Evolutionary conservation across 2,888 invertebrate species (phyloP).

Genomic region (Pseudanteris insignis): DNA sequence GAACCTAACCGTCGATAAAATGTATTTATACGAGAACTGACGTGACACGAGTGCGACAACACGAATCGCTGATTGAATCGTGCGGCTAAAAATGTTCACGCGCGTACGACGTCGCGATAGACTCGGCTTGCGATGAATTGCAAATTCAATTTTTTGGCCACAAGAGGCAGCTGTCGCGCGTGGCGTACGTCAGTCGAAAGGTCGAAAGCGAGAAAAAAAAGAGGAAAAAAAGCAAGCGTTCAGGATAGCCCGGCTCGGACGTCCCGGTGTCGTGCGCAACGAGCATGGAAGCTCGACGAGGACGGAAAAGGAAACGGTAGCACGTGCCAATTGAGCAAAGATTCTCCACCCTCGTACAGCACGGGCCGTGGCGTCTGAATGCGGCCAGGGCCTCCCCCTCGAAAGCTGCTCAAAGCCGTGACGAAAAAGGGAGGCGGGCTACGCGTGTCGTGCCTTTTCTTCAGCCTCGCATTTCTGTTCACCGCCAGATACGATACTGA

Average conservation of each 20-base stretch:
- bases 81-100: no score
- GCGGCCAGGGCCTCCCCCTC: conserved; percentile 50
- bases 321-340: conserved; percentile 61
- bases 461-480: conserved; percentile 33
- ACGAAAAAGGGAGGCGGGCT: conserved; percentile 52
- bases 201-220: conserved; percentile 1
- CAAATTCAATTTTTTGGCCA: conserved; percentile 51
- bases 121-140: conserved; percentile 50
- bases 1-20: no score
- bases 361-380: conserved; percentile 56
- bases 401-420: conserved; percentile 54
- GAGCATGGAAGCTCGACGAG: conserved; percentile 43
- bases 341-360: conserved; percentile 60
- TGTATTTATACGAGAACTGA: no score
- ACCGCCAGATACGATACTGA: conserved; percentile 17
- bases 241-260: conserved; percentile 44
- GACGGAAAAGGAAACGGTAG: conserved; percentile 52
- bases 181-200: conserved; percentile 13
- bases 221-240: conserved; percentile 41
- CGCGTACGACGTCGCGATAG: conserved; percentile 22
- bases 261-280: conserved; percentile 45
- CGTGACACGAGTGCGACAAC: no score
- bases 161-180: conserved; percentile 51
- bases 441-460: conserved; percentile 33
- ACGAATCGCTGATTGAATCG: conserved; percentile 6